Evolutionary conservation across 2,888 invertebrate genomes (phyloP).

Genomic region (Philaethria dido): DNA sequence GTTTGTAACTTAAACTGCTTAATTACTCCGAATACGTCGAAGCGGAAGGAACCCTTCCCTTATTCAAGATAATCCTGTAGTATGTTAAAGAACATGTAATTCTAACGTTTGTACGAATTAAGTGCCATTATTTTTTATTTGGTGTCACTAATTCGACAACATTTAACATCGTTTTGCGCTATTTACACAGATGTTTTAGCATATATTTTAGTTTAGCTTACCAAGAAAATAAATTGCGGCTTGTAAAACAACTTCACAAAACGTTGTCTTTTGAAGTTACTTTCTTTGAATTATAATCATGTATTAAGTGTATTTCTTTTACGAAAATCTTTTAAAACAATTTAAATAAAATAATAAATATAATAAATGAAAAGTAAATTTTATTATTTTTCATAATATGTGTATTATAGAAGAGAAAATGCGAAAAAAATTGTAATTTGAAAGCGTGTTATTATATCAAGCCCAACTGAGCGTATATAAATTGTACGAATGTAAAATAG

Average conservation of each 20-base stretch:
- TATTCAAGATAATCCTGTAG: conserved; percentile 18
- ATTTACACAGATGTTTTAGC: conserved; percentile 18
- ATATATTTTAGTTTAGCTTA: neutral
- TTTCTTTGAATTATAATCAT: too few species aligned
- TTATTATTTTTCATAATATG: too few species aligned
- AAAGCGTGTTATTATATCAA: neutral
- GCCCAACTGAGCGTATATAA: neutral
- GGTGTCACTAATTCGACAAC: neutral
- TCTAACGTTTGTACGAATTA: neutral
- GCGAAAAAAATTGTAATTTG: too few species aligned
- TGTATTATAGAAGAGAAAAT: too few species aligned
- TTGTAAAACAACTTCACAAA: conserved; percentile 10
- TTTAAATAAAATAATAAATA: neutral
- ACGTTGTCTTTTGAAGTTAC: neutral
- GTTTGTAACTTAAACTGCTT: conserved; percentile 30
- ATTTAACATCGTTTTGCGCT: neutral
- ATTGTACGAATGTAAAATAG: conserved; percentile 26
- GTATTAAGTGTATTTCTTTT: neutral
- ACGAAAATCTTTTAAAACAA: neutral
- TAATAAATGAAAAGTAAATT: neutral
- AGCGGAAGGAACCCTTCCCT: conserved; percentile 19
- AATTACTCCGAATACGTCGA: conserved; percentile 25
- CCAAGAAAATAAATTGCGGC: neutral
- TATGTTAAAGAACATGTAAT: conserved; percentile 18
- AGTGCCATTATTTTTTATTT: neutral